A percentile compares a stretch with the other conserved stretches of the same genome.
These are phyloP conservation scores for Oasisia sp. DNA, from an alignment of 2,888 invertebrate species.

Conservation along the genomic window DNA sequence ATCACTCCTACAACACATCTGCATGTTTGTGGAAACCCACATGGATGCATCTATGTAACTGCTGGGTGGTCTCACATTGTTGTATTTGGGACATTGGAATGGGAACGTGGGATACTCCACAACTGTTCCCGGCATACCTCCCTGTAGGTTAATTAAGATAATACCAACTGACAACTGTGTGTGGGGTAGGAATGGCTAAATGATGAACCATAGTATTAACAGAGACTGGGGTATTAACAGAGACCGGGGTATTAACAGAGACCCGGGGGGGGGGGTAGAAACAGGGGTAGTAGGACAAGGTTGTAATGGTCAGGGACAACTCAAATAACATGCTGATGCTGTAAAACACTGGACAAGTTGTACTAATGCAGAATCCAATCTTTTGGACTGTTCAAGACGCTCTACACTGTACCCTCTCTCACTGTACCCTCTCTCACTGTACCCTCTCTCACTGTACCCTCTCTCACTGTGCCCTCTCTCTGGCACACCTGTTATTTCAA, in stretches of 20 bases:
- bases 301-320: neutral
- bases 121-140: neutral
- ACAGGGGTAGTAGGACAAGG: neutral
- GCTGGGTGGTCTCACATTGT: neutral
- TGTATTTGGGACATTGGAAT: neutral
- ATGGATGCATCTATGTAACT: neutral
- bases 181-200: neutral
- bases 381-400: no score
- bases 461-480: no score
- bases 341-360: no score
- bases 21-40: neutral
- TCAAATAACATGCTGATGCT: neutral
- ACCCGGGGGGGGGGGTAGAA: no score
- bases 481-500: no score
- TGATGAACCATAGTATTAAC: no score
- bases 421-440: no score
- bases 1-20: neutral
- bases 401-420: no score
- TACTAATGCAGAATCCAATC: no score
- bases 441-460: no score
- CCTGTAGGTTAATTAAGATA: neutral
- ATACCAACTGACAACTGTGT: neutral
- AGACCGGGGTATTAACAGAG: no score
- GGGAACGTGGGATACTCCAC: neutral
- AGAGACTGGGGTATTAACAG: no score